Evolutionary conservation across 2,797 vertebrate species (phyloP), one percentile per base, ranked within the genome.

Genomic region (Melanotaenia maccullochi): DNA sequence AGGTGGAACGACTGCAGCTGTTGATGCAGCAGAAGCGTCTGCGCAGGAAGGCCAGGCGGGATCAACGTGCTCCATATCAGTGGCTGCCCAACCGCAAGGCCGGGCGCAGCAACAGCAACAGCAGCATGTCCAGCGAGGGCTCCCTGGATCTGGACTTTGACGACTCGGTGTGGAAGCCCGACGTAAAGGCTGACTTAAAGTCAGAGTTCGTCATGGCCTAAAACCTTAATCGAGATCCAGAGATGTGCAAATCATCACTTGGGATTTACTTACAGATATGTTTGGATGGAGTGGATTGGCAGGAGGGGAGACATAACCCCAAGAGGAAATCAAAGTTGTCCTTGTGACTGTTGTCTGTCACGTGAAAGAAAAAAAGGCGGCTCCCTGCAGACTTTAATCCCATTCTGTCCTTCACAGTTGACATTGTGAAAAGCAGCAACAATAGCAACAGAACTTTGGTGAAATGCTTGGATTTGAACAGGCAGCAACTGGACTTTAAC

Each of bases 121-220:
- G 96, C 94, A 93, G 96, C 70, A 93, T 96, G 84, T 97, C 97
- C 47, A 95, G 96, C 1, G 96, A 98, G 69, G 94, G 96, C 87
- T 97, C 97, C 89, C 92, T 99, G 63, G 97, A 99, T 90, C 95
- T 98, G 88, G 97, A 98, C 94, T 98, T 97, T 83, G 97, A 99
- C 75, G 98, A 98, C 87, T 97, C 97, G 0, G 96, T 98, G 66
- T 99, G 97, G 98, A 99, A 98, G 86, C 97, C 97, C 0, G 97
- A 98, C 68, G 98, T 98, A 84, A 98, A 98, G 90, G 96, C 98
- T 0, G 97, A 99, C 90, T 90, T 99, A 90, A 98, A 99, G 92
- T 96, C 97, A 0, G 97, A 98, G 89, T 99, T 96, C 9, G 96
- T 99, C 72, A 96, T 99, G 96, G 98, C 97, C 88, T 98, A 93